Evolutionary conservation across 2,888 invertebrate species (phyloP).

Genomic region (Tachina grossa): DNA sequence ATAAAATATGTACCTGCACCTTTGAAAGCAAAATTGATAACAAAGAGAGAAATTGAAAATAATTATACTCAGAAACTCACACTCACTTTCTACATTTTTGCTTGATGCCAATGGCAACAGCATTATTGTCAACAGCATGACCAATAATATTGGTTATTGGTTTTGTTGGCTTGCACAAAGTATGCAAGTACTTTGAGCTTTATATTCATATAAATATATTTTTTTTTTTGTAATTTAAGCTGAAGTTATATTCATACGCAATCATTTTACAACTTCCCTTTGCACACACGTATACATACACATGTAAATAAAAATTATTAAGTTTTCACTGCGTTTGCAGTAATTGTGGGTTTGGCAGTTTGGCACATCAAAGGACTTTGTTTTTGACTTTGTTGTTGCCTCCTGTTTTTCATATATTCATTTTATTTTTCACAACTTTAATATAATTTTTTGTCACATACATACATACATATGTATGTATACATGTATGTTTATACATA

Average conservation of each 20-base stretch:
- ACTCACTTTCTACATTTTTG: neutral
- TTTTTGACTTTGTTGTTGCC: no score
- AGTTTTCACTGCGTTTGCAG: constrained; percentile 1
- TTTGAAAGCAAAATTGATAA: neutral
- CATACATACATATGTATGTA: neutral
- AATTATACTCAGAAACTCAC: constrained; percentile 3
- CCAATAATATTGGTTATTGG: constrained; percentile 41
- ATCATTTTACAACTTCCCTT: neutral
- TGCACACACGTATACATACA: neutral
- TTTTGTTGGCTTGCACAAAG: constrained; percentile 22
- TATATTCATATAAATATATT: constrained; percentile 3
- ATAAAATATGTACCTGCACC: neutral
- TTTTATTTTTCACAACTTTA: neutral
- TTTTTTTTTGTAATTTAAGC: constrained; percentile 27
- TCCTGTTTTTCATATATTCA: constrained; percentile 3
- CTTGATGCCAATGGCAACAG: neutral
- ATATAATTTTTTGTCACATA: neutral
- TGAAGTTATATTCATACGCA: constrained; percentile 36
- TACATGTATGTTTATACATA: constrained; percentile 1
- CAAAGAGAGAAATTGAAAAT: neutral
- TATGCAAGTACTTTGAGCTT: neutral
- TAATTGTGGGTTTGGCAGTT: neutral
- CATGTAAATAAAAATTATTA: neutral
- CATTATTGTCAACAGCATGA: constrained; percentile 39
- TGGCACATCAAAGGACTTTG: neutral